Conservation (phyloP, 1,140 invertebrate genomes). For the Gonatopus flavifemur region DNA sequence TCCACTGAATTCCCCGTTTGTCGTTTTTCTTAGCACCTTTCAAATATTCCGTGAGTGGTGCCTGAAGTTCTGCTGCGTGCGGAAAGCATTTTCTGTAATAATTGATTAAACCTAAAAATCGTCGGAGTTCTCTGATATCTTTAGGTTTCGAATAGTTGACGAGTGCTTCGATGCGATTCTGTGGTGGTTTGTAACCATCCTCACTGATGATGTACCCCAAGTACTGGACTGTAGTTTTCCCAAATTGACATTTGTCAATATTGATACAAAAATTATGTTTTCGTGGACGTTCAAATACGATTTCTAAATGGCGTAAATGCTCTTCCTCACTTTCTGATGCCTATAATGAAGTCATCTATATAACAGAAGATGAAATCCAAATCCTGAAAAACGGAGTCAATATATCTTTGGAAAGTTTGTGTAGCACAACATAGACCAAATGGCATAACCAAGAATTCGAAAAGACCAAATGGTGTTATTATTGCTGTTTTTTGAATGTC, state of each 20-base stretch:
- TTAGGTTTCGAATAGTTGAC: neutral
- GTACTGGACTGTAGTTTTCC: neutral
- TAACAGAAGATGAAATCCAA: slow-evolving; percentile 1
- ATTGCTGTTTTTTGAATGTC: slow-evolving; percentile 3
- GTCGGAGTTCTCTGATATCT: neutral
- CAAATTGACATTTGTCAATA: neutral
- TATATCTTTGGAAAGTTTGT: neutral
- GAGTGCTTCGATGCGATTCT: neutral
- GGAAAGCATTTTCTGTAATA: neutral
- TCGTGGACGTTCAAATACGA: neutral
- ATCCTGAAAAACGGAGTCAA: neutral
- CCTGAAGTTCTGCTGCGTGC: neutral
- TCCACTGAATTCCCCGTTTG: neutral
- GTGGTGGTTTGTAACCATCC: neutral
- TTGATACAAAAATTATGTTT: neutral
- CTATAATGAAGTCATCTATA: neutral
- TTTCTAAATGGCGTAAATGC: neutral
- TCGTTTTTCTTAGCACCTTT: neutral
- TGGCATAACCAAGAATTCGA: neutral
- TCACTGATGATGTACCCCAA: neutral
- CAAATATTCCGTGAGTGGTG: neutral
- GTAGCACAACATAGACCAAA: neutral
- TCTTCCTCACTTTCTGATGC: neutral
- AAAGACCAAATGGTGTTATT: neutral
- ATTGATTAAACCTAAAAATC: slow-evolving; percentile 8